Base-by-base conservation (phyloP, 1,140 invertebrate species). In the Schlechtendalia chinensis region DNA sequence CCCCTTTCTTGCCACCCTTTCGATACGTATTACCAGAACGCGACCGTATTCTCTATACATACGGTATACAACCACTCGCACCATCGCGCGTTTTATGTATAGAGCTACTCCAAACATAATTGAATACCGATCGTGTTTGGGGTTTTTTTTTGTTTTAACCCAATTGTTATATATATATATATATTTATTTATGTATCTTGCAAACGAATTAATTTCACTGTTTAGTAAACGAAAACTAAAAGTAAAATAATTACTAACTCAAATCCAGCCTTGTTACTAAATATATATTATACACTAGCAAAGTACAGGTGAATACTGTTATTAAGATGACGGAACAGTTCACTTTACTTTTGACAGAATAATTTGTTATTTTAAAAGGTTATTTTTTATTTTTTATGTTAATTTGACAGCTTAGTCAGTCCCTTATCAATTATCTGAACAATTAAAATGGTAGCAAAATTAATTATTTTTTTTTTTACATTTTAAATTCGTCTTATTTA, bases 191-290 rank as follows among this genome's bases (percentile, higher is more conserved):
- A n/a, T n/a, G n/a, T n/a, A n/a, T 45, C 32, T 22, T 0, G 32
- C 10, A 5, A 45, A 47, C 17, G 22, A 47, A 69, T 69, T 50
- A 50, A 50, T 69, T 69, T 69, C n/a, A 69, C 65, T 12, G 12
- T 1, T 1, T 22, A 67, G 19, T 14, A 39, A 45, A 45, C 22
- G 32, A 39, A 0, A 58, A 22, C 22, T 10, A n/a, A 47, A 24
- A 69, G 65, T 69, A 19, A 69, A 69, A 69, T 47, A 47, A 22
- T 16, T n/a, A 67, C 19, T 45, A 67, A 67, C 1, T 39, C 11
- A 24, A 67, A 22, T 67, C 22, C 3, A n/a, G 5, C 16, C 17
- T 65, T 69, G 39, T 69, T 14, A 47, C 39, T 69, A n/a, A 16
- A 1, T 69, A 17, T 24, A 69, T 39, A 39, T 39, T 39, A 39